A percentile compares a stretch with the other conserved stretches of the same genome.
These are phyloP conservation scores for Hestina assimilis DNA, from an alignment of 1,140 invertebrate species.

Conservation along the genomic window DNA sequence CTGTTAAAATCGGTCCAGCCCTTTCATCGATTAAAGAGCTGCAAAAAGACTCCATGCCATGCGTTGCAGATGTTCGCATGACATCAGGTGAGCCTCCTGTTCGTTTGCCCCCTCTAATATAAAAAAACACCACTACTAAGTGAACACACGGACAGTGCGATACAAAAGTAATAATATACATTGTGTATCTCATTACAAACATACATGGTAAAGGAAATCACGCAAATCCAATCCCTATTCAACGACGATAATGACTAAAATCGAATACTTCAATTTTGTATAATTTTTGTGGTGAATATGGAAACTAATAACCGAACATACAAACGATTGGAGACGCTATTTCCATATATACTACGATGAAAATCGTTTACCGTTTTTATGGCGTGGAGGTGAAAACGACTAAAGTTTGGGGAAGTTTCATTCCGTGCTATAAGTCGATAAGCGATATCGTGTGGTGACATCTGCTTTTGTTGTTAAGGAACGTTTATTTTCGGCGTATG, in stretches of 20 bases:
- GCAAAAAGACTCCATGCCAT: too few species aligned
- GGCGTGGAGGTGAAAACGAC: conserved; percentile 1
- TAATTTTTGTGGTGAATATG: background rate
- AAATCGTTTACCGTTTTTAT: background rate
- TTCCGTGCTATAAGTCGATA: conserved; percentile 2
- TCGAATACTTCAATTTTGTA: background rate
- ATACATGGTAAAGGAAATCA: background rate
- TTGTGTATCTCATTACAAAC: conserved; percentile 17
- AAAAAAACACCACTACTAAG: too few species aligned
- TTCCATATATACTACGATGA: background rate
- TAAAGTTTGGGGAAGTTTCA: conserved; percentile 7
- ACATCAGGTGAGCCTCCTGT: too few species aligned
- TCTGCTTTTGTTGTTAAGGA: background rate
- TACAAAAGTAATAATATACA: too few species aligned
- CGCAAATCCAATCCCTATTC: background rate
- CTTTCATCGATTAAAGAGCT: too few species aligned
- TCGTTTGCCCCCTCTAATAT: too few species aligned
- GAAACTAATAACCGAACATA: background rate
- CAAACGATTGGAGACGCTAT: background rate
- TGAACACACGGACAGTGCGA: too few species aligned
- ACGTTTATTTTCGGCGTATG: background rate
- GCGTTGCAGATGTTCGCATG: too few species aligned
- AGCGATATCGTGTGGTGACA: background rate
- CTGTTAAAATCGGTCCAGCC: too few species aligned
- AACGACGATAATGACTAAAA: background rate